Evolutionary conservation across 2,113 vertebrate genomes (phyloP).

Genomic region (Pica pica): DNA sequence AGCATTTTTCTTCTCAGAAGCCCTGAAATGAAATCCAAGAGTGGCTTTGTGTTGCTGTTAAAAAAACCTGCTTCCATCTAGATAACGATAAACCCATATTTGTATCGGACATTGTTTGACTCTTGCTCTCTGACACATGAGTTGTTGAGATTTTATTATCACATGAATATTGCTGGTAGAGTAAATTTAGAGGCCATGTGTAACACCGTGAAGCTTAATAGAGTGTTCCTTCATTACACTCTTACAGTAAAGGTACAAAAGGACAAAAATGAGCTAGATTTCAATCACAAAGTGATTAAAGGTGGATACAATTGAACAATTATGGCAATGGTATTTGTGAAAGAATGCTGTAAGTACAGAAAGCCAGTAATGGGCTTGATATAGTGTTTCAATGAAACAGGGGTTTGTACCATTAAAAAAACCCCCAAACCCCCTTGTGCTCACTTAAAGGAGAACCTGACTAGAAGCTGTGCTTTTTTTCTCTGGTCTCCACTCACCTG

Average conservation of each 20-base stretch:
- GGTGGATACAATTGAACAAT: neutral
- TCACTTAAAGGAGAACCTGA: neutral
- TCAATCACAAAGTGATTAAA: neutral
- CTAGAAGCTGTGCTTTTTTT: neutral
- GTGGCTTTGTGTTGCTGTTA: neutral
- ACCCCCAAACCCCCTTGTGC: rapidly evolving
- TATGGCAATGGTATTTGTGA: neutral
- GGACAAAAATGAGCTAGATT: neutral
- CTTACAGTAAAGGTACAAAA: neutral
- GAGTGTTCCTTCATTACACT: neutral
- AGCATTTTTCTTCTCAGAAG: neutral
- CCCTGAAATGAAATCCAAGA: neutral
- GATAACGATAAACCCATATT: neutral
- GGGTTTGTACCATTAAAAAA: neutral
- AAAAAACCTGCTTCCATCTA: neutral
- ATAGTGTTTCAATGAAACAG: rapidly evolving
- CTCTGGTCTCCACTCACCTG: neutral
- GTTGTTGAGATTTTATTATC: neutral
- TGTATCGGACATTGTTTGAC: neutral
- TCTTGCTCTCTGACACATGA: neutral
- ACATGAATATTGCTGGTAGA: neutral
- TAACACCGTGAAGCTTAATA: neutral
- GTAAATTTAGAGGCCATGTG: neutral
- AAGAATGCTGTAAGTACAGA: neutral
- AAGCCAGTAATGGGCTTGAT: neutral